Conservation (phyloP, 1,140 invertebrate species). For the Micrasema minimum region DNA sequence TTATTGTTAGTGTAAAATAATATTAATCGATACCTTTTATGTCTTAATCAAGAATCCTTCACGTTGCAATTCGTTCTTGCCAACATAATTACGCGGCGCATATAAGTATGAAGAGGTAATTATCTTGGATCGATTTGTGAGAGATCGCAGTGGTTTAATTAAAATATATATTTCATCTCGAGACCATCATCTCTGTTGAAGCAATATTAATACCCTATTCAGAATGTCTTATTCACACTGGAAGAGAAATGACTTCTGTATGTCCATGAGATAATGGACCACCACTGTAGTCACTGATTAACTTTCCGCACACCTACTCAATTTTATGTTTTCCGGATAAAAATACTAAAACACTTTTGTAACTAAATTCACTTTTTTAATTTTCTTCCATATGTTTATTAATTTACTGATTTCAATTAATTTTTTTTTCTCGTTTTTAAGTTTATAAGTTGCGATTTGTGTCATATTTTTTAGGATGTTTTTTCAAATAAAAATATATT, state of each 20-base stretch:
- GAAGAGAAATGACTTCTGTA: constrained; percentile 43
- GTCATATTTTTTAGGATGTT: too few species aligned
- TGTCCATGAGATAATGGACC: constrained; percentile 13
- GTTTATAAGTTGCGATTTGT: too few species aligned
- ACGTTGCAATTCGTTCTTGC: not conserved
- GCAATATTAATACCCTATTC: constrained; percentile 31
- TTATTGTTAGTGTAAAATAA: too few species aligned
- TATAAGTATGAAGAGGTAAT: constrained; percentile 1
- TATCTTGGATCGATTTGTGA: constrained; percentile 19
- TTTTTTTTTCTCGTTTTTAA: too few species aligned
- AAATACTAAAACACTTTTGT: too few species aligned
- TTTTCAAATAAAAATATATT: too few species aligned
- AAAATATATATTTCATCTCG: constrained; percentile 17
- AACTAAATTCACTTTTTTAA: too few species aligned
- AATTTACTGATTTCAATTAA: too few species aligned
- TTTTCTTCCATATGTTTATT: too few species aligned
- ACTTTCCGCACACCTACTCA: not conserved
- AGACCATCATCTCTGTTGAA: not conserved
- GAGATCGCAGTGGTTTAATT: constrained; percentile 6
- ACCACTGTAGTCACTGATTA: constrained; percentile 31
- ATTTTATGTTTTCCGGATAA: too few species aligned
- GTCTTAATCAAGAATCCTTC: too few species aligned
- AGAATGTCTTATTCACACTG: constrained; percentile 33
- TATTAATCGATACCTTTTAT: too few species aligned
- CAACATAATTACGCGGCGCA: not conserved